Evolutionary conservation across 2,797 vertebrate genomes (phyloP), one percentile per base, ranked within the genome.

Genomic region (Selene dorsalis): DNA sequence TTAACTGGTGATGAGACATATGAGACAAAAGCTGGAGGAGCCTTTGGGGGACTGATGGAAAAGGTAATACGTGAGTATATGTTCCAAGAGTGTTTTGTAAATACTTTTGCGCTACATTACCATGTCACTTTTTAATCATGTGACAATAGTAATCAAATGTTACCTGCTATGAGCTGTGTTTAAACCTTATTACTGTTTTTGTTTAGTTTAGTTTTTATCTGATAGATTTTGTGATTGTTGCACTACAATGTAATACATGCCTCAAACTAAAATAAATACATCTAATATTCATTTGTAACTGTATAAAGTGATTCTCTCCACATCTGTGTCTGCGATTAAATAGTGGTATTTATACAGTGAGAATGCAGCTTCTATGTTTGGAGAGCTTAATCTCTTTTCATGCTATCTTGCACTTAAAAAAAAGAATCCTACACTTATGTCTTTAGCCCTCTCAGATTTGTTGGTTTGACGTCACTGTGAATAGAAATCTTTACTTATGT

Each of bases 1-100:
- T 97, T 50, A 91, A 93, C 80, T 96, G 94, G 94, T 97, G 94
- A 92, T 32, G 32, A 35, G 6, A 62, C 11, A 43, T 16, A 38
- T n/a, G 30, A 52, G n/a, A 22, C 8, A 62, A 30, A 28, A 41
- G 12, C 16, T 56, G 26, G n/a, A 41, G 10, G 20, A 41, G 24
- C 45, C 16, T 32, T 70, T 22, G 1, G 57, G 3, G 11, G 14
- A 22, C 22, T 18, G 16, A 32, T 16, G 6, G 18, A 62, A 41
- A 43, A 43, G 11, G 39, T 12, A 28, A 50, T 52, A 43, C 17
- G 9, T 16, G 4, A 10, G 32, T 35, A 35, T 35, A 35, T 35
- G 32, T 9, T 35, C 32, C 32, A 35, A 45, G 22, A 26, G 24
- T 11, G 24, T 26, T 52, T 50, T 45, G 24, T 35, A 14, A 24